These are phyloP conservation scores for Cephalotes varians DNA, from an alignment of 2,888 invertebrate genomes.

Conservation along the genomic window DNA sequence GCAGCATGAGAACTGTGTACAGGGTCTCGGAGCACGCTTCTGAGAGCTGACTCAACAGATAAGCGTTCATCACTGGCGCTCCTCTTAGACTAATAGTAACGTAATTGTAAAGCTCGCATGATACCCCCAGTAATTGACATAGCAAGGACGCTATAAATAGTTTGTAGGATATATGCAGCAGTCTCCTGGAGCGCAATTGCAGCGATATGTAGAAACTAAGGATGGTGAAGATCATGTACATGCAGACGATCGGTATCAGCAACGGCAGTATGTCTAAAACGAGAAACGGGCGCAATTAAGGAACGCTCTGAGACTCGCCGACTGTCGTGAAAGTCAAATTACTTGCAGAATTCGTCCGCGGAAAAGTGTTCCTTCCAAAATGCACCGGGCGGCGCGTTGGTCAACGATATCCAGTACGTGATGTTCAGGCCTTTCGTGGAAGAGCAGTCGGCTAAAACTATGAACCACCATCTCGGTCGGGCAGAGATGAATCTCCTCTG, in stretches of 20 bases:
- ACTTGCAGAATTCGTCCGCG: constrained; percentile 97
- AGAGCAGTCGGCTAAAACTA: constrained; percentile 87
- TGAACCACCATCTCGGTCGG: constrained; percentile 97
- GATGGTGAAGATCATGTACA: constrained; percentile 91
- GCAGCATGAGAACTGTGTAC: constrained; percentile 92
- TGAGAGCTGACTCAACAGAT: constrained; percentile 89
- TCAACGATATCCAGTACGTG: constrained; percentile 94
- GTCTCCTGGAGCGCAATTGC: constrained; percentile 92
- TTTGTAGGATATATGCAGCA: constrained; percentile 96
- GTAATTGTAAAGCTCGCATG: constrained; percentile 90
- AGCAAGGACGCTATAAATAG: constrained; percentile 91
- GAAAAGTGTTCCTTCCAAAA: constrained; percentile 97
- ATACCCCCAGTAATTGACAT: constrained; percentile 90
- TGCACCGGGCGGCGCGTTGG: constrained; percentile 93
- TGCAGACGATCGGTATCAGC: constrained; percentile 91
- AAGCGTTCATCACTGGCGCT: constrained; percentile 86
- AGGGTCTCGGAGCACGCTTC: constrained; percentile 91
- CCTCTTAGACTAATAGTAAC: constrained; percentile 93
- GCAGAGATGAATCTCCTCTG: constrained; percentile 91
- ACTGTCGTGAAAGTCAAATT: constrained; percentile 25
- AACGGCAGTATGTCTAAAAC: constrained; percentile 94
- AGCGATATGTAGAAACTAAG: constrained; percentile 92
- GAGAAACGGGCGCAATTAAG: constrained; percentile 44
- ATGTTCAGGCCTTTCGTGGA: constrained; percentile 91
- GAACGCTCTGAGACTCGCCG: neutral